A percentile compares a stretch with the other conserved stretches of the same genome.
phyloP scores from a whole-genome alignment of 2,113 vertebrate species.

The Brachyhypopomus occidentalis region DNA sequence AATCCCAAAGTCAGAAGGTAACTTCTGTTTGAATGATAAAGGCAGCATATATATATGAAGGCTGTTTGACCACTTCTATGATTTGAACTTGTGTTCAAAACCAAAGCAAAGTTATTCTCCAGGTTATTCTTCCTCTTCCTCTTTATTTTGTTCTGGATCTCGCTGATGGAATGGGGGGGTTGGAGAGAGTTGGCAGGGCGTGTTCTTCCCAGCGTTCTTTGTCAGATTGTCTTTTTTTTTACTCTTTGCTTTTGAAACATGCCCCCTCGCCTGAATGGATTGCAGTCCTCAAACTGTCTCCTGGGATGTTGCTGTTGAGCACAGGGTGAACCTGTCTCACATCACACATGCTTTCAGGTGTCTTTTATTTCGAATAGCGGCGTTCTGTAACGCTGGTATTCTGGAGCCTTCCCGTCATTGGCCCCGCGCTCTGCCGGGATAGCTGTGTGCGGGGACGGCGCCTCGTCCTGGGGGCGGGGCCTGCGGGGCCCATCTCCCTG shows the following conservation, averaged over 20 bases:
- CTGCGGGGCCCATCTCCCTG: too few species aligned
- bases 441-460: conserved; percentile 23
- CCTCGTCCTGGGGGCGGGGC: too few species aligned
- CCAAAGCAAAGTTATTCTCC: too few species aligned
- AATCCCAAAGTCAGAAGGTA: conserved; percentile 35
- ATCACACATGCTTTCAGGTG: conserved; percentile 73
- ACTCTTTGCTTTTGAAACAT: conserved; percentile 34
- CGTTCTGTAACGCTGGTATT: conserved; percentile 60
- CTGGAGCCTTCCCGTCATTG: conserved; percentile 50
- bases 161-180: too few species aligned
- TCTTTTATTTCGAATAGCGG: conserved; percentile 71
- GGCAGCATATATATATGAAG: too few species aligned
- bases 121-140: too few species aligned
- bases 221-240: conserved; percentile 39
- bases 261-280: background rate
- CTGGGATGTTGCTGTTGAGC: conserved; percentile 53
- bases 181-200: too few species aligned
- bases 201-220: background rate
- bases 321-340: conserved; percentile 65
- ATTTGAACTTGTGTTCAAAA: too few species aligned
- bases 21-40: conserved; percentile 7
- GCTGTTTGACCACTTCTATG: too few species aligned
- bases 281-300: conserved; percentile 39
- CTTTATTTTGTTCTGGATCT: too few species aligned
- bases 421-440: conserved; percentile 32